These are phyloP conservation scores for Meandrina meandrites DNA, from an alignment of 92 coral and sea anemone genomes.

Conservation along the genomic window DNA sequence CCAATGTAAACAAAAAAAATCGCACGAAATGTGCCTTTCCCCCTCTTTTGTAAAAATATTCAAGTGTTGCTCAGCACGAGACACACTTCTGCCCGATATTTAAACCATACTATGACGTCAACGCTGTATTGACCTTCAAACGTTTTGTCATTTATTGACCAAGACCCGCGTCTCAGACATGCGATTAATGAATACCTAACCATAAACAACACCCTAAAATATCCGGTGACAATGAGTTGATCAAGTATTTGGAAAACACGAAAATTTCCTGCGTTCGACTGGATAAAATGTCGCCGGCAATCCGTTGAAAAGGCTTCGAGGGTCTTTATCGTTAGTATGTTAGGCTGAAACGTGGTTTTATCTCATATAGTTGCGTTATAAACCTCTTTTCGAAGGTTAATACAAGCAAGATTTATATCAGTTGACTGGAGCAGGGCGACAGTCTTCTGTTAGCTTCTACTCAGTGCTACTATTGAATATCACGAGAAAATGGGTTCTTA, in stretches of 20 bases:
- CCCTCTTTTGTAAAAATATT: too few relatives aligned
- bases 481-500: too few relatives aligned
- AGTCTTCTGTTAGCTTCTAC: background rate
- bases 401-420: background rate
- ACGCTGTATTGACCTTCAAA: background rate
- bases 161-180: background rate
- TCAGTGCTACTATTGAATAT: too few relatives aligned
- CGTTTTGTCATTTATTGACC: conserved; percentile 1
- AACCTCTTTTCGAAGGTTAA: background rate
- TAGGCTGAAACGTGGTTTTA: background rate
- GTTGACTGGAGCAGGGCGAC: background rate
- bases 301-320: background rate
- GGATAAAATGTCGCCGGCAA: background rate
- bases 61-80: background rate
- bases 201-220: background rate
- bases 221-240: conserved; percentile 11
- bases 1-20: too few relatives aligned
- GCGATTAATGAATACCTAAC: conserved; percentile 29
- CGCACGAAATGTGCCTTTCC: too few relatives aligned
- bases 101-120: background rate
- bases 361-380: background rate
- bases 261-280: background rate
- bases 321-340: background rate
- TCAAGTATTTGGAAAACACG: background rate
- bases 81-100: background rate